Evolutionary conservation across 2,797 vertebrate genomes (phyloP).

Genomic region (Corythornis leucogaster): DNA sequence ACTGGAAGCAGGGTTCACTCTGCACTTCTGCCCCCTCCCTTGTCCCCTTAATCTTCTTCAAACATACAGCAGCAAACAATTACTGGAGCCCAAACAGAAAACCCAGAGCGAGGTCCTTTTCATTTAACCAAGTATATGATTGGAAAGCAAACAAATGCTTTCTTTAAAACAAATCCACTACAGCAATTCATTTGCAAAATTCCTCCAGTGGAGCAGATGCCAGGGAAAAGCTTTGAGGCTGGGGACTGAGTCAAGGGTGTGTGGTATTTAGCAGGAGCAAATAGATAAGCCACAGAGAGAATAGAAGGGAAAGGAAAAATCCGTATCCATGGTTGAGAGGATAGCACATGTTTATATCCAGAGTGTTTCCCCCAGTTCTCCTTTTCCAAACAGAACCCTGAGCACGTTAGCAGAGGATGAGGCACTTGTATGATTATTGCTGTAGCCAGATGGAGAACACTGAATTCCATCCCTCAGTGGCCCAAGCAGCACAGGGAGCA

Average conservation of each 20-base stretch:
- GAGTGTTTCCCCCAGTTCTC: background rate
- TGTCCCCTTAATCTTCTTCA: background rate
- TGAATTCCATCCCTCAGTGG: background rate
- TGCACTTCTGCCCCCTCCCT: background rate
- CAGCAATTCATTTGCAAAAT: slow-evolving; percentile 1
- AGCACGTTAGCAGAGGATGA: background rate
- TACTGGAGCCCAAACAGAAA: background rate
- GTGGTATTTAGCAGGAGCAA: background rate
- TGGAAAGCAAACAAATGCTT: slow-evolving; percentile 35
- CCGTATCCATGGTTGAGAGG: background rate
- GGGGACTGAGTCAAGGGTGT: background rate
- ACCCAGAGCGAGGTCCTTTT: background rate
- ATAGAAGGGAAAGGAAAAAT: background rate
- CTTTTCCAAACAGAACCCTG: background rate
- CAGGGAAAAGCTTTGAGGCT: slow-evolving; percentile 20
- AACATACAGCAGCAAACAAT: background rate
- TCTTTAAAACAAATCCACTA: slow-evolving; percentile 10
- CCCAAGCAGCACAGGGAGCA: rapidly evolving
- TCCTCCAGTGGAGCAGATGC: background rate
- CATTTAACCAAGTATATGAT: background rate
- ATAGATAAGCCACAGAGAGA: background rate
- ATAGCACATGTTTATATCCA: background rate
- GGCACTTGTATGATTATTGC: background rate
- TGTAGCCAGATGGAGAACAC: background rate
- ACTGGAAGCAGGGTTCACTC: background rate